Evolutionary conservation across 1,140 invertebrate species (phyloP).

Genomic region (Asbolus verrucosus): DNA sequence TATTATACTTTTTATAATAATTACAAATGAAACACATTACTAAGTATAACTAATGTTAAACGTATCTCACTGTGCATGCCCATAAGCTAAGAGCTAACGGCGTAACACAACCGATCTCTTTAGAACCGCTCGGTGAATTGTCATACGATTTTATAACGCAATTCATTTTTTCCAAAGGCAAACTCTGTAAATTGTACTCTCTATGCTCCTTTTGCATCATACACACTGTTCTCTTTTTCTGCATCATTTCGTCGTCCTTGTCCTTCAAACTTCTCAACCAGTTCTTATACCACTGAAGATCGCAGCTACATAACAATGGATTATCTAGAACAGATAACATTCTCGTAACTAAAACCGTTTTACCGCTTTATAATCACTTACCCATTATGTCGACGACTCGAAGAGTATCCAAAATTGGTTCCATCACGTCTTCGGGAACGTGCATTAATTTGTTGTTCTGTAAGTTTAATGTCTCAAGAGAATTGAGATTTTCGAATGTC

Average conservation of each 20-base stretch:
- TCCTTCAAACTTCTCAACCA: constrained; percentile 81
- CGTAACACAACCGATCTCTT: constrained; percentile 1
- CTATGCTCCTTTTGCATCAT: constrained; percentile 79
- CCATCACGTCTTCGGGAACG: constrained; percentile 89
- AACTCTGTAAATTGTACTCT: constrained; percentile 83
- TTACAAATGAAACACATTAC: constrained; percentile 29
- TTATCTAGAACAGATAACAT: constrained; percentile 76
- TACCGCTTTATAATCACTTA: too few relatives aligned
- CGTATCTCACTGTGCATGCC: constrained; percentile 47
- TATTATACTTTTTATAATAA: constrained; percentile 22
- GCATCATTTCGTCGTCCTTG: constrained; percentile 86
- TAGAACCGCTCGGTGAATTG: constrained; percentile 28
- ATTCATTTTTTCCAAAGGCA: constrained; percentile 84
- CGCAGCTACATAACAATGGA: constrained; percentile 87
- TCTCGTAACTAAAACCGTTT: too few relatives aligned
- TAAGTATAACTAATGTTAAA: constrained; percentile 40
- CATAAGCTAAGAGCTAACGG: constrained; percentile 42
- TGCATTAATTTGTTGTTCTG: constrained; percentile 88
- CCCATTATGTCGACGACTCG: constrained; percentile 88
- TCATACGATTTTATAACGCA: constrained; percentile 75
- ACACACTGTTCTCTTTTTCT: constrained; percentile 85
- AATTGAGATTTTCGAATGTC: constrained; percentile 88
- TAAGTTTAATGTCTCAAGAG: constrained; percentile 86
- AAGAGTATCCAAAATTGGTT: constrained; percentile 86
- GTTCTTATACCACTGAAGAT: constrained; percentile 86